A percentile compares a stretch with the other conserved stretches of the same genome.
phyloP scores from a whole-genome alignment of 2,113 vertebrate species.

The Ptilorrhoa leucosticta region DNA sequence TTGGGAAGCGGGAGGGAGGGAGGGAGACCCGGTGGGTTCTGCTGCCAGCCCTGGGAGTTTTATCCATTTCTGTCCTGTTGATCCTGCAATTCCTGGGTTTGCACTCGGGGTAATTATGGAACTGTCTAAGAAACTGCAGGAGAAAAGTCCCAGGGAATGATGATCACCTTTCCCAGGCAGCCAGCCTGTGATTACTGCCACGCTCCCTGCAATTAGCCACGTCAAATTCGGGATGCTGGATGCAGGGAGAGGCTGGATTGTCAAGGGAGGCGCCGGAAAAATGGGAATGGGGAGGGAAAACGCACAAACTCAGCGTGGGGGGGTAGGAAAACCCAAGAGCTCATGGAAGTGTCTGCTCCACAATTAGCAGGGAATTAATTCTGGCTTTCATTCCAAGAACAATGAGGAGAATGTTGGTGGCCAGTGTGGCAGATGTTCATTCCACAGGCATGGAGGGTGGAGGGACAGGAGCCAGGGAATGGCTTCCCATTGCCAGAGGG shows the following conservation, averaged over 20 bases:
- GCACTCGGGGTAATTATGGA: not conserved
- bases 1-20: not conserved
- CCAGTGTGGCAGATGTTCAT: accelerated
- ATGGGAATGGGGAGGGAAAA: not conserved
- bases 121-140: not conserved
- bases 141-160: not conserved
- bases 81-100: not conserved
- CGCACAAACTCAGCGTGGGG: accelerated
- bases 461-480: not conserved
- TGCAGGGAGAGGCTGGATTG: not conserved
- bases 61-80: not conserved
- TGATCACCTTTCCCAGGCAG: not conserved
- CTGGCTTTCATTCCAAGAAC: not conserved
- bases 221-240: not conserved
- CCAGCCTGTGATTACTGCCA: not conserved
- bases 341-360: accelerated
- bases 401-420: not conserved
- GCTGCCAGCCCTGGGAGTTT: not conserved
- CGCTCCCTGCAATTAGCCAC: not conserved
- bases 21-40: not conserved
- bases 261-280: not conserved
- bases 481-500: not conserved
- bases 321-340: not conserved
- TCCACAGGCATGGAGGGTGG: not conserved
- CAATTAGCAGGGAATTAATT: not conserved